These are phyloP conservation scores for Cephus rjabovi DNA, from an alignment of 2,888 invertebrate genomes.

Conservation along the genomic window DNA sequence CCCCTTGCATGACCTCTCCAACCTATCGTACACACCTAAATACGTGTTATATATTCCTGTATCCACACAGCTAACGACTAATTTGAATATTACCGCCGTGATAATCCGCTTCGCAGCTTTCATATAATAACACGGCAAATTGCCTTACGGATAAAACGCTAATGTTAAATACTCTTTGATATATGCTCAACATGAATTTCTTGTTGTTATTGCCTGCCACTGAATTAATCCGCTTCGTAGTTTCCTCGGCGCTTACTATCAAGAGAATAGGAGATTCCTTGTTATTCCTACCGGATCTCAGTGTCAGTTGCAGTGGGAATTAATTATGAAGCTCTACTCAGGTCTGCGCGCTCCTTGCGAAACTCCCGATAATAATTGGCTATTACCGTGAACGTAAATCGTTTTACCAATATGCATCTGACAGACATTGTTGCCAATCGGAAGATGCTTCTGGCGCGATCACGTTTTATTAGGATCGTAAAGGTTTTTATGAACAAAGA, in stretches of 20 bases:
- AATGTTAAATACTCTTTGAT: not conserved
- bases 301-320: not conserved
- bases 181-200: not conserved
- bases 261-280: not conserved
- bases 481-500: constrained; percentile 11
- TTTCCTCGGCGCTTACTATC: not conserved
- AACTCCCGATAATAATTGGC: not conserved
- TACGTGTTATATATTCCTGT: not conserved
- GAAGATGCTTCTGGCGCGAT: constrained; percentile 13
- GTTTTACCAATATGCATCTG: not conserved
- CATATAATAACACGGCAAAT: not conserved
- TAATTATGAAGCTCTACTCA: not conserved
- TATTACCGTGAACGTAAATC: not conserved
- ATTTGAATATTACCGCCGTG: constrained; percentile 40
- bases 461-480: constrained; percentile 21
- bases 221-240: not conserved
- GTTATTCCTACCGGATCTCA: not conserved
- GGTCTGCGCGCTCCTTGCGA: not conserved
- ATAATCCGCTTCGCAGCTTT: constrained; percentile 27
- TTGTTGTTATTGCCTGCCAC: not conserved
- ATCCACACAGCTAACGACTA: constrained; percentile 11
- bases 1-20: not conserved
- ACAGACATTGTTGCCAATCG: not conserved
- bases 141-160: not conserved
- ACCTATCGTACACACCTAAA: not conserved